These are phyloP conservation scores for Drosophila fungiperda DNA, from an alignment of 2,888 invertebrate species.

Conservation along the genomic window DNA sequence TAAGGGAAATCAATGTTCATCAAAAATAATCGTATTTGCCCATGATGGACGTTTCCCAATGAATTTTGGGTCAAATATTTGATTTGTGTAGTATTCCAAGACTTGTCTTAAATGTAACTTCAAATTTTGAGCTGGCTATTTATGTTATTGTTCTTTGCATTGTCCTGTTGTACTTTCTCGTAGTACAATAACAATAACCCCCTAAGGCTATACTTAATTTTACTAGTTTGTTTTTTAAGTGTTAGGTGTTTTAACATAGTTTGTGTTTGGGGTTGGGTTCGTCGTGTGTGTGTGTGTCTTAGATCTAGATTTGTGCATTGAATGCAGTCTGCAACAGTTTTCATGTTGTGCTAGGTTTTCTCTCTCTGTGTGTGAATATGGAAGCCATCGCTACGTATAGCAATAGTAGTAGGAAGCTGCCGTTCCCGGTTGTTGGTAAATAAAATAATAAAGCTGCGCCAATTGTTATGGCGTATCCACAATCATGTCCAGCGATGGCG, in stretches of 20 bases:
- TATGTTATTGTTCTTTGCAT: background rate
- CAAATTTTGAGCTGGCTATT: background rate
- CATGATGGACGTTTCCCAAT: slow-evolving; percentile 13
- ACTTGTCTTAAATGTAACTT: slow-evolving; percentile 11
- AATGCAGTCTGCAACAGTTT: slow-evolving; percentile 57
- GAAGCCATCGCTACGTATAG: slow-evolving; percentile 53
- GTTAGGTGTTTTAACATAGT: slow-evolving; percentile 2
- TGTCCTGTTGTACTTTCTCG: background rate
- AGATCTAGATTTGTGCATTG: slow-evolving; percentile 46
- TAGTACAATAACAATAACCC: slow-evolving; percentile 8
- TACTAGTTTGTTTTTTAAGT: background rate
- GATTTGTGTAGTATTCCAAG: background rate
- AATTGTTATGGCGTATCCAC: slow-evolving; percentile 60
- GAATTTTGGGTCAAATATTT: slow-evolving; percentile 12
- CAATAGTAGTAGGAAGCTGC: slow-evolving; percentile 54
- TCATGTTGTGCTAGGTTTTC: slow-evolving; percentile 40
- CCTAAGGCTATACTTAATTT: slow-evolving; percentile 18
- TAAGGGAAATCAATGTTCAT: slow-evolving; percentile 16
- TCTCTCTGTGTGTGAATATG: slow-evolving; percentile 45
- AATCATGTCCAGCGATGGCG: slow-evolving; percentile 52
- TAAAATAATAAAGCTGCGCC: slow-evolving; percentile 59
- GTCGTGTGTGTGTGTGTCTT: slow-evolving; percentile 16
- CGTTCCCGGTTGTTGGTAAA: slow-evolving; percentile 45
- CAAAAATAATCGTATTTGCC: slow-evolving; percentile 8
- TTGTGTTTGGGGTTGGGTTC: slow-evolving; percentile 6